Conservation (phyloP, 2,888 invertebrate genomes). For the Folsomia candida region DNA sequence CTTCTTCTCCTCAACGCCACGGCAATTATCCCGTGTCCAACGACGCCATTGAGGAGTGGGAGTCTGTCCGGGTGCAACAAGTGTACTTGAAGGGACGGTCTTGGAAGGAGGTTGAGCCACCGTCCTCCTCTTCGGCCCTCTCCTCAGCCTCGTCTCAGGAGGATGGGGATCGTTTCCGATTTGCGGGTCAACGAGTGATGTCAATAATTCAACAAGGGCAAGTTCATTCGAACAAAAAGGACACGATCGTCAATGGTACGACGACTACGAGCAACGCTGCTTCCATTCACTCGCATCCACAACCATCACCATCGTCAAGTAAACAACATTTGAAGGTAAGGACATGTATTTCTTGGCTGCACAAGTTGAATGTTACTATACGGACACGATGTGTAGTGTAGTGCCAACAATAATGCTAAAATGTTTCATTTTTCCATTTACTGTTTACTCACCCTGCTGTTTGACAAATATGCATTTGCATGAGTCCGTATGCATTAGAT, state of each 20-base stretch:
- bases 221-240: slow-evolving; percentile 12
- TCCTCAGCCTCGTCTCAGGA: slow-evolving; percentile 13
- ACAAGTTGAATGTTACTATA: neutral
- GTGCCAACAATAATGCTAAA: neutral
- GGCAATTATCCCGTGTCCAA: slow-evolving; percentile 2
- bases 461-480: neutral
- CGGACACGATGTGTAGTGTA: too few species aligned
- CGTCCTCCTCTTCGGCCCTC: neutral
- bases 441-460: neutral
- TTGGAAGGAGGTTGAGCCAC: slow-evolving; percentile 11
- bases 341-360: slow-evolving; percentile 5
- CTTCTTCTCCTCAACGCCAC: neutral
- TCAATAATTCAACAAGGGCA: slow-evolving; percentile 18
- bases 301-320: slow-evolving; percentile 4
- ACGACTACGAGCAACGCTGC: neutral
- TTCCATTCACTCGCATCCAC: neutral
- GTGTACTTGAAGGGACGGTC: slow-evolving; percentile 15
- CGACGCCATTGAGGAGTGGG: slow-evolving; percentile 9
- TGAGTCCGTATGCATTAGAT: neutral
- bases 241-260: neutral
- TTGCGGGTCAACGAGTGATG: slow-evolving; percentile 20
- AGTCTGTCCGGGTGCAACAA: slow-evolving; percentile 14
- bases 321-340: slow-evolving; percentile 14
- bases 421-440: neutral
- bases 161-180: slow-evolving; percentile 3